Percentiles rank a stretch among this genome's conserved stretches.
These are phyloP conservation scores for Campylomormyrus numenius DNA, from an alignment of 2,113 vertebrate genomes.

Conservation along the genomic window DNA sequence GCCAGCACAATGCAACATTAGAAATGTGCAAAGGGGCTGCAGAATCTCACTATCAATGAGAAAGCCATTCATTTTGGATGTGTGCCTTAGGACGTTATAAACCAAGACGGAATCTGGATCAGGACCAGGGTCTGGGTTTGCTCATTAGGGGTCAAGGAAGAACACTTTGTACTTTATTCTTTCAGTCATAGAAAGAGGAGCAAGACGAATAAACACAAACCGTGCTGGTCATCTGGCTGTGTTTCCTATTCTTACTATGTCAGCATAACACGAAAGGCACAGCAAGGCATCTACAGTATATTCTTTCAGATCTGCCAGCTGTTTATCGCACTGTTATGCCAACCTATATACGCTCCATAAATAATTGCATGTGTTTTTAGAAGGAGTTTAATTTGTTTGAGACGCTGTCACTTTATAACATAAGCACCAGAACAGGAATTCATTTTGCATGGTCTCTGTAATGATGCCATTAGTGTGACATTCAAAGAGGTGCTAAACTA, in stretches of 20 bases:
- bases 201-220: background rate
- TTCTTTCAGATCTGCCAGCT: background rate
- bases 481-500: slow-evolving; percentile 19
- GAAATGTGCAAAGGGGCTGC: background rate
- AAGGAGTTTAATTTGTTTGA: slow-evolving; percentile 11
- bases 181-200: background rate
- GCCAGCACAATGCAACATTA: background rate
- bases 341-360: background rate
- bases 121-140: background rate
- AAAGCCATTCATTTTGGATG: background rate
- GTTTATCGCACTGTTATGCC: background rate
- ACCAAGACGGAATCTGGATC: background rate
- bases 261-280: background rate
- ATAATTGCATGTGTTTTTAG: background rate
- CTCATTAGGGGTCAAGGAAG: background rate
- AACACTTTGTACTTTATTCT: background rate
- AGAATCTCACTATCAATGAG: background rate
- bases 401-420: background rate
- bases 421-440: background rate
- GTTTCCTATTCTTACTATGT: background rate
- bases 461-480: slow-evolving; percentile 24
- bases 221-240: background rate
- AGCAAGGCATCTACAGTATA: background rate
- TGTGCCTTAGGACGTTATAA: background rate
- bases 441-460: slow-evolving; percentile 23